Evolutionary conservation across 2,113 vertebrate species (phyloP).

Genomic region (Mystacornis crossleyi): DNA sequence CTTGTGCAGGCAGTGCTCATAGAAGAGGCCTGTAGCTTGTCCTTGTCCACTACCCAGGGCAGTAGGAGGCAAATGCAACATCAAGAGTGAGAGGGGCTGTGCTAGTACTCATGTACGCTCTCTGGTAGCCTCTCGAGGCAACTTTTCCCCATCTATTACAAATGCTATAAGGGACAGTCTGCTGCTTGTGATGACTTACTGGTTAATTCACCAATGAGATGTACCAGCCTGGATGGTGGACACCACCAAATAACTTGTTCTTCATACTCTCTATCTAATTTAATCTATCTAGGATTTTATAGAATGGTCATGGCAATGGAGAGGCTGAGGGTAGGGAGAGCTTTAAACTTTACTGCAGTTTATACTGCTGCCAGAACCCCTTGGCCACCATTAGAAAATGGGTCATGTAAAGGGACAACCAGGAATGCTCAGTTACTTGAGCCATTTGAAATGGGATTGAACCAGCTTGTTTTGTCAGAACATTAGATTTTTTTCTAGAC

Average conservation of each 20-base stretch:
- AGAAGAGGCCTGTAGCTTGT: not conserved
- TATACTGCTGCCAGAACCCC: not conserved
- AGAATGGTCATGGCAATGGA: not conserved
- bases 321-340: not conserved
- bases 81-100: not conserved
- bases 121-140: not conserved
- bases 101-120: not conserved
- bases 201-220: constrained; percentile 17
- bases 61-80: not conserved
- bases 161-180: not conserved
- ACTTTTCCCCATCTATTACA: not conserved
- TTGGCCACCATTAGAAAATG: not conserved
- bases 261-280: not conserved
- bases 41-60: not conserved
- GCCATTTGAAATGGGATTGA: not conserved
- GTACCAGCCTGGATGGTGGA: not conserved
- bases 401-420: not conserved
- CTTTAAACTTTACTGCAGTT: not conserved
- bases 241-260: not conserved
- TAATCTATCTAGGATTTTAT: not conserved
- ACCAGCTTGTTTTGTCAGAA: not conserved
- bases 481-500: not conserved
- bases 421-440: not conserved
- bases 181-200: not conserved
- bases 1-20: rapidly evolving